Conservation (phyloP, 2,888 invertebrate species). For the Caenorhabditis virilis region DNA sequence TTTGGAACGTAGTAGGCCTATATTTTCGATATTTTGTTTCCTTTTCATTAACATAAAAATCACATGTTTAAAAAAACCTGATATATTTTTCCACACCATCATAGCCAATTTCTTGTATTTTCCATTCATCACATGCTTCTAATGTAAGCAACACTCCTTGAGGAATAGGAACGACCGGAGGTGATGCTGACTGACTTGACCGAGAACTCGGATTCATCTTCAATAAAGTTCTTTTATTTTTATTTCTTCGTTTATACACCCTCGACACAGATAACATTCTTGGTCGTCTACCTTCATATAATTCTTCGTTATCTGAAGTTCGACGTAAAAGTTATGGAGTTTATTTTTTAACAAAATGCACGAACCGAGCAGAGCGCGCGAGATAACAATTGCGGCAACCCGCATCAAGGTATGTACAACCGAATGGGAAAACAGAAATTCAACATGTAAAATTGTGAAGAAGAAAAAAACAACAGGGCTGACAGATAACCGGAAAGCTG, state of each 20-base stretch:
- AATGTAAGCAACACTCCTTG: conserved; percentile 37
- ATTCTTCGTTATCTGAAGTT: not conserved
- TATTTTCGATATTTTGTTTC: too few relatives aligned
- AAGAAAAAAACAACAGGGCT: too few relatives aligned
- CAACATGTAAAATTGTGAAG: conserved; percentile 3
- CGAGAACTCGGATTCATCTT: too few relatives aligned
- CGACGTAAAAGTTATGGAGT: not conserved
- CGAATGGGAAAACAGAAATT: conserved; percentile 5
- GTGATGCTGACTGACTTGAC: not conserved
- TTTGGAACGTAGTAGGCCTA: too few relatives aligned
- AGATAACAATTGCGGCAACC: conserved; percentile 38
- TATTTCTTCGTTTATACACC: too few relatives aligned
- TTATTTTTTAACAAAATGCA: conserved; percentile 10
- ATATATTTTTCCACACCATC: conserved; percentile 62
- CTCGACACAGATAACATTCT: too few relatives aligned
- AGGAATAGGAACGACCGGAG: not conserved
- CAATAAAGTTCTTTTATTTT: too few relatives aligned
- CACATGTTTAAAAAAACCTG: too few relatives aligned
- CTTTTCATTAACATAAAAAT: too few relatives aligned
- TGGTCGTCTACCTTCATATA: not conserved
- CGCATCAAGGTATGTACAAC: conserved; percentile 45
- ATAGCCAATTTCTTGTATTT: conserved; percentile 61
- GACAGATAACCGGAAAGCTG: too few relatives aligned
- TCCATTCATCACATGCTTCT: conserved; percentile 55
- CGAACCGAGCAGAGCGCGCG: conserved; percentile 46